phyloP scores from a whole-genome alignment of 2,797 vertebrate species.

The Propithecus perrieri region DNA sequence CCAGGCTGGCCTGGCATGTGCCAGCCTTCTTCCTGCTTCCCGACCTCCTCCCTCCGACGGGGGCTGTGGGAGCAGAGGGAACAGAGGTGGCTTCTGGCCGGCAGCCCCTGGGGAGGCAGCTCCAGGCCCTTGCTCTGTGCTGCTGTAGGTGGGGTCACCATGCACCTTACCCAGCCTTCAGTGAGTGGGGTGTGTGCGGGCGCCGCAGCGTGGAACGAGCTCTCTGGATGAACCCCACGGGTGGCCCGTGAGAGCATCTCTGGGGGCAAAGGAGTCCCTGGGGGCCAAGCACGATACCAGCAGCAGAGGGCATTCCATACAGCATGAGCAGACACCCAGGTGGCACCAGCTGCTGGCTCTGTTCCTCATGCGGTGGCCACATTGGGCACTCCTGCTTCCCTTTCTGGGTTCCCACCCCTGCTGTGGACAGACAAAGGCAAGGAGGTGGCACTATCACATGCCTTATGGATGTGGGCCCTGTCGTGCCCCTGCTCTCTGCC shows the following conservation, averaged over 20 bases:
- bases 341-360: background rate
- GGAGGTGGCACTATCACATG: background rate
- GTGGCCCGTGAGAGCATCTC: background rate
- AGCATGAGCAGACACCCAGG: background rate
- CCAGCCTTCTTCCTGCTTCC: background rate
- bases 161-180: background rate
- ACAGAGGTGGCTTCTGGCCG: background rate
- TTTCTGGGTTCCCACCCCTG: constrained; percentile 1
- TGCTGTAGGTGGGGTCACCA: background rate
- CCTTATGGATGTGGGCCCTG: background rate
- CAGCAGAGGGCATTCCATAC: background rate
- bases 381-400: constrained; percentile 51
- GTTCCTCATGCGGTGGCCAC: constrained; percentile 47
- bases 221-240: background rate
- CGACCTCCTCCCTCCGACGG: background rate
- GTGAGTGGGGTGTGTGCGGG: rapidly evolving
- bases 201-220: background rate
- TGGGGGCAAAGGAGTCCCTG: background rate
- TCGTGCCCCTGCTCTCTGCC: background rate
- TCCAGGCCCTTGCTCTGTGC: background rate
- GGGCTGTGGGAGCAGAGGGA: background rate
- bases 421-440: background rate
- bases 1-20: background rate
- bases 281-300: background rate
- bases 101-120: background rate